Conservation (phyloP, 2,888 invertebrate genomes). For the Pseudeuparius sepicola region DNA sequence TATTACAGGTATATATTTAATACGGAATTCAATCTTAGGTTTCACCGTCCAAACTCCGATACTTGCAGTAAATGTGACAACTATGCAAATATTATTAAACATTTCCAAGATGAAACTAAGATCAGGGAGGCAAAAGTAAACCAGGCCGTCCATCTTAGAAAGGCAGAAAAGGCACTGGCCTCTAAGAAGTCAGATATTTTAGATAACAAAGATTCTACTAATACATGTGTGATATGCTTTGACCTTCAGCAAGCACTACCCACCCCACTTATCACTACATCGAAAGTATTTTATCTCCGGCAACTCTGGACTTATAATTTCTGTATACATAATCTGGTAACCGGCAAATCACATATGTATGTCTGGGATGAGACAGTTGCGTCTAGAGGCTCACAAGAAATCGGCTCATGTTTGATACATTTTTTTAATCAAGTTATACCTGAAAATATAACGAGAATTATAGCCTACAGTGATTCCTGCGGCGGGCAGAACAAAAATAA, state of each 20-base stretch:
- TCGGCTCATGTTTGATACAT: constrained; percentile 20
- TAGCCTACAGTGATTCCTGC: constrained; percentile 13
- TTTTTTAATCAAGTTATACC: constrained; percentile 10
- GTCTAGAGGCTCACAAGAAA: constrained; percentile 22
- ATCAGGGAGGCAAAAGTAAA: constrained; percentile 6
- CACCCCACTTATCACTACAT: constrained; percentile 18
- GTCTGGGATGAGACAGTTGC: constrained; percentile 22
- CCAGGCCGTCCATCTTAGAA: constrained; percentile 6
- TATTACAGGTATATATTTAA: constrained; percentile 12
- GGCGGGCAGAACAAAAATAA: constrained; percentile 17
- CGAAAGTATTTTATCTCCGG: constrained; percentile 13
- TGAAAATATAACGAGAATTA: constrained; percentile 8
- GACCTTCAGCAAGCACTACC: constrained; percentile 23
- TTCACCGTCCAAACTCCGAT: constrained; percentile 12
- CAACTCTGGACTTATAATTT: constrained; percentile 24
- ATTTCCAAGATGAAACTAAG: constrained; percentile 11
- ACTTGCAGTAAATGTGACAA: constrained; percentile 8
- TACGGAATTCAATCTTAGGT: too few relatives aligned
- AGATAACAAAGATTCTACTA: constrained; percentile 8
- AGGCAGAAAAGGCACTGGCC: constrained; percentile 7
- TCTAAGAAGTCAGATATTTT: constrained; percentile 9
- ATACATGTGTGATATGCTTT: constrained; percentile 16
- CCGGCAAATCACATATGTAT: constrained; percentile 21
- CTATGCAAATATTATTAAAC: constrained; percentile 9
- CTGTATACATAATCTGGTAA: constrained; percentile 18